Base-by-base conservation (phyloP, 2,113 vertebrate species). In the Microcebus murinus region DNA sequence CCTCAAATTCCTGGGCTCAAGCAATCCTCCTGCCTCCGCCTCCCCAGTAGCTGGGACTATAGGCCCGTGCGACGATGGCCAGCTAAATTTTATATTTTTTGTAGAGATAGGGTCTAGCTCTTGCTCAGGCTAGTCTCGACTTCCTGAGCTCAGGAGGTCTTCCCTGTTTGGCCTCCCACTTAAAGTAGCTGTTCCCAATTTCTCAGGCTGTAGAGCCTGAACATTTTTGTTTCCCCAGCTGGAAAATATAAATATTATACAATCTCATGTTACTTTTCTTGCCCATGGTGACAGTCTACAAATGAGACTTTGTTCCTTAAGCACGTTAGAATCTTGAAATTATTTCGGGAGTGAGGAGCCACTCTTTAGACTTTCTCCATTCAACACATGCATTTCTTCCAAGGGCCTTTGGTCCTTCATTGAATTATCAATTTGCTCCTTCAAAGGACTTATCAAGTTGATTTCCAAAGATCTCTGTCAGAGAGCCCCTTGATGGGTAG, bases 381-480 rank as follows among this genome's bases (percentile, higher is more conserved):
- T 73, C 84, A 55, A 5, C 36, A 55, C 59, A 2, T 45, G 27
- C 45, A 39, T 90, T 87, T 91, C 85, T 36, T 4, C 23, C 13
- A 9, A 14, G 77, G 80, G 31, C 39, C 50, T 79, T 42, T 87
- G 81, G 81, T 45, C 59, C 73, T 57, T 57, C 20, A 21, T 7
- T 21, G 55, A 57, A 57, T 57, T 57, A 57, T 57, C 55, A 57
- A 7, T 57, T 57, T 57, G 18, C 71, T 65, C 82, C 71, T 91
- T 88, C 86, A 77, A 91, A 10, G 91, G 34, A 57, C 84, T 74
- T 80, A n/a, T 63, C 50, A 45, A 82, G n/a, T 61, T 45, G 67
- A 89, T 80, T 86, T 71, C n/a, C 77, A 61, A 31, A 97, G 68
- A 82, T 57, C 82, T 68, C 45, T 36, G 50, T 76, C 76, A 65